Base-by-base conservation (phyloP, 2,113 vertebrate genomes). In the Daboia siamensis region DNA sequence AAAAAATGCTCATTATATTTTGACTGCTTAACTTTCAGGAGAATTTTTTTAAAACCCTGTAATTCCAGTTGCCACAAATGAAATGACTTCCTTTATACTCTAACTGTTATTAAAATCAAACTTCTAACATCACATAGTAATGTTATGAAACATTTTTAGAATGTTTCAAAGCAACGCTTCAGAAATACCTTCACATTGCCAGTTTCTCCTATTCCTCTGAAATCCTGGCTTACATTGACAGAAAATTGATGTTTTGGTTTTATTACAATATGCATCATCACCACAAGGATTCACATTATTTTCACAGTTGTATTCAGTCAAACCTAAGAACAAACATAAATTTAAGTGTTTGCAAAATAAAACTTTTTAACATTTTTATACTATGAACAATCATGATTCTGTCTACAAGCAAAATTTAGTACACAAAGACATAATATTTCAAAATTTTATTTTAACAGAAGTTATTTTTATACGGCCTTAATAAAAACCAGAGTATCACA, bases 211-310 rank as follows among this genome's bases (percentile, higher is more conserved):
- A 96, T 98, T 99, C 96, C 99, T 99, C 96, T 98, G 98, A 97
- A 99, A 99, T 93, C 99, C 99, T 92, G 97, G 95, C 95, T 98
- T 99, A 97, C 99, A 99, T 91, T 98, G 98, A 95, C 99, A 99
- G 94, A 98, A 95, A 44, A 98, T 97, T 95, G 98, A 98, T 94
- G 97, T 96, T 97, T 98, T 98, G 90, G 98, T 98, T 96, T 99
- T 98, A 98, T 99, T 99, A 96, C 99, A 99, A 94, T 98, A 96
- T 54, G 99, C 98, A 96, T 99, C 99, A 93, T 99, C 98, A 94
- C 99, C 99, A 96, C 99, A 99, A 74, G 98, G 98, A 96, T 98
- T 99, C 95, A 97, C 98, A 94, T 98, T 98, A 96, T 98, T 98
- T 93, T 98, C 98, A 95, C 99, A 99, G 17, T 98, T 97, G 93